These are phyloP conservation scores for Perizoma flavofasciatum DNA, from an alignment of 2,888 invertebrate species.

Conservation along the genomic window DNA sequence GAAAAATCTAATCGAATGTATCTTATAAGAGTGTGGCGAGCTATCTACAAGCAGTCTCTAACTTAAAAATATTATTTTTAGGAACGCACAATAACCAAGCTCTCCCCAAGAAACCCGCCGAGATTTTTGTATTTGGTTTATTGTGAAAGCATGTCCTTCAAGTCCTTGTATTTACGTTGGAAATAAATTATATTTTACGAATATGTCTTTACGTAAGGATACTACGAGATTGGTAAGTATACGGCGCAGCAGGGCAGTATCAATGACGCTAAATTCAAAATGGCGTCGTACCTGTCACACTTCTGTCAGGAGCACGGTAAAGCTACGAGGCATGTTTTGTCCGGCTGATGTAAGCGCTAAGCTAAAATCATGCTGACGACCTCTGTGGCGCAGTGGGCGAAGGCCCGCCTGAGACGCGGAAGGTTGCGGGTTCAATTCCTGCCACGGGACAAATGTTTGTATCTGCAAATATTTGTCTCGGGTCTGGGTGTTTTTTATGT, in stretches of 20 bases:
- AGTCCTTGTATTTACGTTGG: slow-evolving; percentile 39
- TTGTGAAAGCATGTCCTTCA: slow-evolving; percentile 25
- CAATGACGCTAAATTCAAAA: slow-evolving; percentile 35
- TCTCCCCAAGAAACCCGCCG: slow-evolving; percentile 17
- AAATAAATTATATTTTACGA: slow-evolving; percentile 48
- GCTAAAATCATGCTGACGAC: too few relatives aligned
- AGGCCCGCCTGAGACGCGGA: too few relatives aligned
- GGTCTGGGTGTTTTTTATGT: too few relatives aligned
- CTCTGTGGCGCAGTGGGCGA: too few relatives aligned
- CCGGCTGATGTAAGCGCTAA: slow-evolving; percentile 13
- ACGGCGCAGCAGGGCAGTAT: slow-evolving; percentile 48
- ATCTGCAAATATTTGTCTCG: too few relatives aligned
- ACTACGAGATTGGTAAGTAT: slow-evolving; percentile 78
- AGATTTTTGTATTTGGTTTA: slow-evolving; percentile 31
- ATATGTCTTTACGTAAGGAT: slow-evolving; percentile 73
- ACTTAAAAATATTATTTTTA: slow-evolving; percentile 29
- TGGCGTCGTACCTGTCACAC: slow-evolving; percentile 33
- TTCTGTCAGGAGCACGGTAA: slow-evolving; percentile 39
- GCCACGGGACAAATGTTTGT: too few relatives aligned
- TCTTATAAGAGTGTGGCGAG: too few relatives aligned
- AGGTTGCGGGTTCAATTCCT: too few relatives aligned
- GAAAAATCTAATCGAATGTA: too few relatives aligned
- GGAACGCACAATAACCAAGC: slow-evolving; percentile 31
- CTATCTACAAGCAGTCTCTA: too few relatives aligned
- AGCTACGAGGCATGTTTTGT: slow-evolving; percentile 41